Base-by-base conservation (phyloP, 2,888 invertebrate species). In the Daptonema setosum region DNA sequence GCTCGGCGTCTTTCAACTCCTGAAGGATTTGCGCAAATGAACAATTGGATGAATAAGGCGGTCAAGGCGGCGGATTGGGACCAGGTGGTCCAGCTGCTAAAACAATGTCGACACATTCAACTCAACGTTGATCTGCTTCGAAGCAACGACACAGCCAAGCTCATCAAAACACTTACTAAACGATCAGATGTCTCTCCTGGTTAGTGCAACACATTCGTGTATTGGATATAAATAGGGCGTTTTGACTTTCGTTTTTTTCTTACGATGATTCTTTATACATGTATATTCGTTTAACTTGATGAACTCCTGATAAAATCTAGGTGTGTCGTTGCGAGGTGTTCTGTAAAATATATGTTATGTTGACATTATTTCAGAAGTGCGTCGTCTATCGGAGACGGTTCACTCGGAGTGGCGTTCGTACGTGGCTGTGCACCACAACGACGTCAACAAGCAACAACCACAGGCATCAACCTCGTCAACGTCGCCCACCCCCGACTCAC, bases 121-220 rank as follows among this genome's bases (percentile, higher is more conserved):
- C 86, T 91, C 55, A 85, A 87, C 70, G 83, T 91, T 56, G 84
- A 85, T 67, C 78, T 88, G 61, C 76, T 93, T 56, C 87, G 87
- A 74, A 81, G 84, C 64, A 91, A 91, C 71, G 83, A 83, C 63
- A 83, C 87, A 63, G 88, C 93, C 1, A 87, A 88, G 73, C 76
- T 88, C 60, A 84, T 93, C 26, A 90, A 90, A 72, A 81, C 81
- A 56, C 74, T 88, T 50, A 83, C 85, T 8, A 84, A 22, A 17
- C n/a, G 35, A n/a, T n/a, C n/a, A n/a, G n/a, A n/a, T n/a, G n/a
- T n/a, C n/a, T n/a, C n/a, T n/a, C n/a, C n/a, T n/a, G n/a, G n/a
- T n/a, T n/a, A n/a, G n/a, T n/a, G n/a, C n/a, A n/a, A n/a, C n/a
- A n/a, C n/a, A n/a, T n/a, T n/a, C n/a, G n/a, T n/a, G n/a, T n/a